Evolutionary conservation across 2,113 vertebrate species (phyloP).

Genomic region (Gracilinanus agilis): DNA sequence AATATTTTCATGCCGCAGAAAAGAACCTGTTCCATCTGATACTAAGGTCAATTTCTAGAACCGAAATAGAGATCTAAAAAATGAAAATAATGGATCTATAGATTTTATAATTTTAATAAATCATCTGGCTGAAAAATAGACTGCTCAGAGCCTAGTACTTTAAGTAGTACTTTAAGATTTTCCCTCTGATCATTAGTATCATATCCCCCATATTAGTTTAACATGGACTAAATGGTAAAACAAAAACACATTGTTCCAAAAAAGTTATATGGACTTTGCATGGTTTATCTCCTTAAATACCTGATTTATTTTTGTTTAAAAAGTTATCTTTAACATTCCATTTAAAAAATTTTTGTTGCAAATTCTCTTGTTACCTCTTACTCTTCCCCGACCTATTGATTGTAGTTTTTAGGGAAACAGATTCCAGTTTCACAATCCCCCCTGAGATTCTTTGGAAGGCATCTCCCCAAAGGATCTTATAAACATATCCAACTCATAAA

Average conservation of each 20-base stretch:
- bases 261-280: slow-evolving; percentile 21
- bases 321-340: neutral
- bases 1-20: slow-evolving; percentile 12
- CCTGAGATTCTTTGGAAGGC: no score
- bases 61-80: slow-evolving; percentile 27
- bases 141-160: neutral
- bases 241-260: neutral
- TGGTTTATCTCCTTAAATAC: slow-evolving; percentile 27
- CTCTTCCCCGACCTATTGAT: no score
- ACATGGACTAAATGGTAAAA: slow-evolving; percentile 19
- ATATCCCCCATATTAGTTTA: slow-evolving; percentile 42
- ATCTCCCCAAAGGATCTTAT: no score
- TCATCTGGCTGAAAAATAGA: slow-evolving; percentile 5
- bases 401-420: no score
- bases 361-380: neutral
- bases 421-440: no score
- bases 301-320: slow-evolving; percentile 42
- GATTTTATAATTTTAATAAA: slow-evolving; percentile 49
- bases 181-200: slow-evolving; percentile 2
- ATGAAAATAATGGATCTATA: slow-evolving; percentile 28
- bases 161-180: neutral
- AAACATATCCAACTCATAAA: no score
- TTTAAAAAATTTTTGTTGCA: neutral
- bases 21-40: slow-evolving; percentile 21
- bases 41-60: slow-evolving; percentile 31